Base-by-base conservation (phyloP, 2,113 vertebrate species). In the Aspiorhynchus laticeps region DNA sequence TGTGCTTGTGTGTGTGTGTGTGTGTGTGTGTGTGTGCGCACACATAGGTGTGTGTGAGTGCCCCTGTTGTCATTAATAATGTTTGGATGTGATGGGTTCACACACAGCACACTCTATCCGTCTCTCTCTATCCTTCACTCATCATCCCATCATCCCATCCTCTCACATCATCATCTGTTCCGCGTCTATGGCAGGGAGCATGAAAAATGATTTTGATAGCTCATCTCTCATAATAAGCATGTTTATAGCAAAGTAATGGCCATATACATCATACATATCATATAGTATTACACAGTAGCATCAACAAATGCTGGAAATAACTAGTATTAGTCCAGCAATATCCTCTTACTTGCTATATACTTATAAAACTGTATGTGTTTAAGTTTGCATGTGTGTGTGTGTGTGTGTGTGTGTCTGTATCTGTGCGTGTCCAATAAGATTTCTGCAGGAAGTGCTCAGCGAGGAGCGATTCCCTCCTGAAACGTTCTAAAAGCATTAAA, bases 161-260 rank as follows among this genome's bases (percentile, higher is more conserved):
- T 84, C 24, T 85, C 84, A 80, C 53, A 79, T 86, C 75, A 80
- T 86, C 85, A 86, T 87, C 67, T 87, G 79, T 75, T 82, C 79
- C 79, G 36, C 48, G 10, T 87, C 48, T 74, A 56, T 28, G 48
- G 46, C 77, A 71, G 31, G 48, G 28, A 86, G 85, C 41, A 78
- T 65, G 53, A 71, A 56, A 79, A 80, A 80, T 86, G 51, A 86
- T 86, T 85, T 69, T 19, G 46, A 86, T 71, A 71, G 86, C 61
- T 89, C 86, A 85, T 89, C 80, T 82, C 80, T 83, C 86, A 85
- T 80, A 77, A 84, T 84, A 84, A 84, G 67, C 82, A 73, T 84
- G 82, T 84, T 74, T 84, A 74, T 74, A 38, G 46, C 21, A 38
- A 84, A 84, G 48, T 74, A 84, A 84, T 73, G 67, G 48, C 67